A percentile compares a stretch with the other conserved stretches of the same genome.
phyloP scores from a whole-genome alignment of 2,888 invertebrate species.

The Drosophila diplacantha region DNA sequence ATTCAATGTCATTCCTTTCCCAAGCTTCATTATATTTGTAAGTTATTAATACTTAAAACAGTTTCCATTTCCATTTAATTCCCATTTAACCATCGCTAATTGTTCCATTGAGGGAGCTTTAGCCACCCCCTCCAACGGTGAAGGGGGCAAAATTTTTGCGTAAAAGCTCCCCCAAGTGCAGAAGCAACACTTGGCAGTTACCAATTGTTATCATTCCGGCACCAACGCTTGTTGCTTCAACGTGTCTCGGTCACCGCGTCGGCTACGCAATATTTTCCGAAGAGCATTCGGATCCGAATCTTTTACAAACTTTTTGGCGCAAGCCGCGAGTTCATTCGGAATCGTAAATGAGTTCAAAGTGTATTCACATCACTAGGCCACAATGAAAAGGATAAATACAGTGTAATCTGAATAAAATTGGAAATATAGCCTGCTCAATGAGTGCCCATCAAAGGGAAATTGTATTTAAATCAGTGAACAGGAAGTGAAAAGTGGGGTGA shows the following conservation, averaged over 20 bases:
- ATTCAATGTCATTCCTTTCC: no score
- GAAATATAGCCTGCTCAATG: neutral
- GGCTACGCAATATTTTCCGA: constrained; percentile 22
- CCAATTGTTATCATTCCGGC: constrained; percentile 61
- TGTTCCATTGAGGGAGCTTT: constrained; percentile 6
- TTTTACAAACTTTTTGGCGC: constrained; percentile 6
- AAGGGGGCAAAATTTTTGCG: constrained; percentile 12
- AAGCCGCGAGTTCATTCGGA: neutral
- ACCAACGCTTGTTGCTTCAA: constrained; percentile 64
- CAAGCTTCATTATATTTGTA: neutral
- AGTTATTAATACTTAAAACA: neutral
- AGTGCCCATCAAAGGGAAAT: neutral
- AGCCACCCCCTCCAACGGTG: neutral
- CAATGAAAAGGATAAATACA: neutral
- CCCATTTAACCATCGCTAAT: neutral
- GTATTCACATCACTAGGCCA: neutral
- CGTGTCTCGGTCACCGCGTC: constrained; percentile 21
- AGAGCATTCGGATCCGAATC: neutral
- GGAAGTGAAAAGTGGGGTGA: constrained; percentile 5
- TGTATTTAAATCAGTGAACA: neutral
- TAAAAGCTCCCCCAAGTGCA: constrained; percentile 21
- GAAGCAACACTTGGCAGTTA: constrained; percentile 25
- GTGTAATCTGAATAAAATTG: neutral
- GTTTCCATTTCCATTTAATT: neutral
- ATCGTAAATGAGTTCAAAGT: neutral